Percentiles rank a stretch among this genome's conserved stretches.
These are phyloP conservation scores for Diarsia rubi DNA, from an alignment of 2,888 invertebrate species.

Conservation along the genomic window DNA sequence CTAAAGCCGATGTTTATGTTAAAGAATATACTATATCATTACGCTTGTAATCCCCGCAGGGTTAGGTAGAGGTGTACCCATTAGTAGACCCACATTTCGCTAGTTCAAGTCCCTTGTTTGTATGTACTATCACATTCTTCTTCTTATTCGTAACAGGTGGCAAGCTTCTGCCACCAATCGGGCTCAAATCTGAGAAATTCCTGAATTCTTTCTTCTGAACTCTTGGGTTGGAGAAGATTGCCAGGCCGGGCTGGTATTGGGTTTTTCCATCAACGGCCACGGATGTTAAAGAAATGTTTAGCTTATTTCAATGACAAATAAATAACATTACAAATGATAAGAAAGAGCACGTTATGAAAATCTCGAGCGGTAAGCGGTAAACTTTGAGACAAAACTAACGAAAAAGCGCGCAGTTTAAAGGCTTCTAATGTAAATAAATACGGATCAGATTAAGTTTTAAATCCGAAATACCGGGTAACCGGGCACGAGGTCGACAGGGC, in stretches of 20 bases:
- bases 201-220: no score
- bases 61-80: no score
- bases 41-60: no score
- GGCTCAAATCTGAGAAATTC: no score
- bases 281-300: conserved; percentile 9
- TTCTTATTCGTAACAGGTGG: no score
- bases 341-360: conserved; percentile 37
- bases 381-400: conserved; percentile 49
- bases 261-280: no score
- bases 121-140: no score
- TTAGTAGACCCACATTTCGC: no score
- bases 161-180: no score
- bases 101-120: no score
- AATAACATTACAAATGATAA: conserved; percentile 18
- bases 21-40: neutral
- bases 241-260: no score
- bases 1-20: neutral
- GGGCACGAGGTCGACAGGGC: conserved; percentile 58
- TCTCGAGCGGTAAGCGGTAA: conserved; percentile 35
- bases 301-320: conserved; percentile 25
- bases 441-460: conserved; percentile 65
- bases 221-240: no score
- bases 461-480: conserved; percentile 61
- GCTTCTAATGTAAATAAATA: conserved; percentile 68
- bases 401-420: conserved; percentile 60